These are phyloP conservation scores for Colinus virginianus DNA, from an alignment of 2,113 vertebrate species.

Conservation along the genomic window DNA sequence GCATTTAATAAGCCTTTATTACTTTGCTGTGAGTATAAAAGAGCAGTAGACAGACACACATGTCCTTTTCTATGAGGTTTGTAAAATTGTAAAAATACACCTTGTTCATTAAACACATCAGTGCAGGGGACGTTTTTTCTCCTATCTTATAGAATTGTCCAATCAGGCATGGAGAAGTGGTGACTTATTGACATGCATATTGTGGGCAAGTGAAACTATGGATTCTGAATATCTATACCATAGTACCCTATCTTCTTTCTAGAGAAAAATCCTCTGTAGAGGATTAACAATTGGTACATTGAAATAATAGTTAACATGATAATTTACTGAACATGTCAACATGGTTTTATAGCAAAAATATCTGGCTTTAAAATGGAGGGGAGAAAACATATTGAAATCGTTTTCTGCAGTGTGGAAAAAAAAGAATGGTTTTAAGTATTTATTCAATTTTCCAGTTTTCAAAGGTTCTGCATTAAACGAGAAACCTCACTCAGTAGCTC, in stretches of 20 bases:
- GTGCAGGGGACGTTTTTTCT: background rate
- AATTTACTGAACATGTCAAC: background rate
- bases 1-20: background rate
- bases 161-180: background rate
- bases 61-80: background rate
- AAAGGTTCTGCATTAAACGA: conserved; percentile 81
- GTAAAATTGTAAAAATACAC: background rate
- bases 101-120: background rate
- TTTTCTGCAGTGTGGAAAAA: background rate
- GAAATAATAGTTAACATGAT: conserved; percentile 19
- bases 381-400: conserved; percentile 30
- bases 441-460: conserved; percentile 83
- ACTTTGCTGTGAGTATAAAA: background rate
- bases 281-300: conserved; percentile 3
- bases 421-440: conserved; percentile 68
- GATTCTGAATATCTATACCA: background rate
- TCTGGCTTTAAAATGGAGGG: background rate
- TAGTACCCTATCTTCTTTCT: background rate
- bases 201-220: background rate
- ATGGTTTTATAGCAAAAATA: conserved; percentile 32
- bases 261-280: background rate
- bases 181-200: background rate
- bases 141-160: background rate
- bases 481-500: conserved; percentile 79
- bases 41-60: background rate